Evolutionary conservation across 2,888 invertebrate species (phyloP).

Genomic region (Thereva unica): DNA sequence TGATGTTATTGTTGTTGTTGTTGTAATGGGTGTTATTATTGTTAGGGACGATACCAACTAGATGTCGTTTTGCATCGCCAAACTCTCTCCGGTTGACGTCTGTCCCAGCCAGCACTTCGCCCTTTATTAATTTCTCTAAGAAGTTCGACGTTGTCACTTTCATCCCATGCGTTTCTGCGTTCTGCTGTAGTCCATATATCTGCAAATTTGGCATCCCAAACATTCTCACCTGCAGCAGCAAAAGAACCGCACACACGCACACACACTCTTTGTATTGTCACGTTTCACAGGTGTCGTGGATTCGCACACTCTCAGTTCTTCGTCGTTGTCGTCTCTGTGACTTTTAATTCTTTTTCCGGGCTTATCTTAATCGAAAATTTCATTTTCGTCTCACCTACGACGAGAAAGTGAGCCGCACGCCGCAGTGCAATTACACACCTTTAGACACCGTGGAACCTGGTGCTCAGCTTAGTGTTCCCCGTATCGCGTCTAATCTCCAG

Average conservation of each 20-base stretch:
- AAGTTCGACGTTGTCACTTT: constrained; percentile 51
- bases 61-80: constrained; percentile 11
- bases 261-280: too few species aligned
- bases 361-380: too few species aligned
- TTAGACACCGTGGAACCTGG: too few species aligned
- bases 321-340: too few species aligned
- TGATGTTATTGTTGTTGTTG: constrained; percentile 36
- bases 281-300: too few species aligned
- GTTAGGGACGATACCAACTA: background rate
- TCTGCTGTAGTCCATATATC: constrained; percentile 52
- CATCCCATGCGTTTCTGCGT: constrained; percentile 37
- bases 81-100: constrained; percentile 44
- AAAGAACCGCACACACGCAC: too few species aligned
- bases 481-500: background rate
- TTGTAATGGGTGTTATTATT: background rate
- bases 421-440: too few species aligned
- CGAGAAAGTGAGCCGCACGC: too few species aligned
- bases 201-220: constrained; percentile 54
- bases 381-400: too few species aligned
- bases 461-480: too few species aligned
- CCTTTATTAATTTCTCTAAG: constrained; percentile 53
- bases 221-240: constrained; percentile 45
- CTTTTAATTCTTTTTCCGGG: too few species aligned
- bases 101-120: constrained; percentile 52
- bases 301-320: too few species aligned